Percentiles rank a stretch among this genome's conserved stretches.
These are phyloP conservation scores for Hoplostethus atlanticus DNA, from an alignment of 2,797 vertebrate genomes.

Conservation along the genomic window DNA sequence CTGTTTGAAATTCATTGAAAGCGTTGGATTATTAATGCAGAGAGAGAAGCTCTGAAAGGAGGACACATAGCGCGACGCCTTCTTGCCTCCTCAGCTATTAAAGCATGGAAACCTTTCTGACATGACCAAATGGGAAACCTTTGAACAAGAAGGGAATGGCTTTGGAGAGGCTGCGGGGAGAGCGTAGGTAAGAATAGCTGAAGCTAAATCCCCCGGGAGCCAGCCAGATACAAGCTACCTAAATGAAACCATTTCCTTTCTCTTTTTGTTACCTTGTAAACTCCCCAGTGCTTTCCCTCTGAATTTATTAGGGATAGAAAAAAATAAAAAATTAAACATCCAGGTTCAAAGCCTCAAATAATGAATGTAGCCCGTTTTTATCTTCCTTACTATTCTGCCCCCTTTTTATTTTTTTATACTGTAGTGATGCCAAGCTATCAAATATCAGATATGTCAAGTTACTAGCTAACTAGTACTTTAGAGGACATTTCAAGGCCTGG, in stretches of 20 bases:
- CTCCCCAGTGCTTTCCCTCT: conserved; percentile 1
- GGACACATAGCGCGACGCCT: conserved; percentile 56
- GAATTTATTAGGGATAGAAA: conserved; percentile 13
- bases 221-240: conserved; percentile 44
- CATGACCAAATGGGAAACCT: conserved; percentile 65
- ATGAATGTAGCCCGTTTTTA: background rate
- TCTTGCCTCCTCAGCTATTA: conserved; percentile 66
- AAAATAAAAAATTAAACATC: conserved; percentile 8
- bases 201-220: conserved; percentile 51
- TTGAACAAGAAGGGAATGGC: conserved; percentile 38
- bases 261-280: conserved; percentile 29
- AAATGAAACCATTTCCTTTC: conserved; percentile 65
- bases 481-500: background rate
- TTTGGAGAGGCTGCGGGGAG: conserved; percentile 52
- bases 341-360: background rate
- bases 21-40: conserved; percentile 82
- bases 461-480: background rate
- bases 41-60: conserved; percentile 66
- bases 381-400: background rate
- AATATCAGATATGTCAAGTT: too few relatives aligned
- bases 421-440: background rate
- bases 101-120: conserved; percentile 61
- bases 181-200: conserved; percentile 29
- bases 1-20: conserved; percentile 84
- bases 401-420: background rate